Evolutionary conservation across 1,140 invertebrate genomes (phyloP).

Genomic region (Brachionus plicatilis): DNA sequence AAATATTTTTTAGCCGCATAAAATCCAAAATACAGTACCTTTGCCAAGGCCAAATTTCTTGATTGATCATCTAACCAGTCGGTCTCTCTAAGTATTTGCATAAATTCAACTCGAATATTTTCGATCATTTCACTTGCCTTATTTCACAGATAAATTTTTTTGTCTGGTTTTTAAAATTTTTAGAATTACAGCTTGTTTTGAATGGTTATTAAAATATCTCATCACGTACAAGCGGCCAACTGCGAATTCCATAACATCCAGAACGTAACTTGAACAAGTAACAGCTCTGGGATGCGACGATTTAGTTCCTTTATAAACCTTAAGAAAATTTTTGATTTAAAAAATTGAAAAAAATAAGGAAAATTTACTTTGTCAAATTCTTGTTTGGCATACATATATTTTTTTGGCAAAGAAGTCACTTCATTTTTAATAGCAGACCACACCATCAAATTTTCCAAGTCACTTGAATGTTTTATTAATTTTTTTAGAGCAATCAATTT

Average conservation of each 20-base stretch:
- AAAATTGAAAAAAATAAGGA: neutral
- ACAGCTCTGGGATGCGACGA: constrained; percentile 48
- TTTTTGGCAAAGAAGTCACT: neutral
- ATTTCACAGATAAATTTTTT: constrained; percentile 40
- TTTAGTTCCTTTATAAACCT: constrained; percentile 40
- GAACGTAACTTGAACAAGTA: constrained; percentile 71
- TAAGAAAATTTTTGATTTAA: neutral
- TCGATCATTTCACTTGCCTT: constrained; percentile 78
- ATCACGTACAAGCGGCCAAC: constrained; percentile 76
- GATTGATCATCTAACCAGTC: constrained; percentile 79
- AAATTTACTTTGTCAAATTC: constrained; percentile 35
- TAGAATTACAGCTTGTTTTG: constrained; percentile 61
- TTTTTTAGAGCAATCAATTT: neutral
- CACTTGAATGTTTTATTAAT: neutral
- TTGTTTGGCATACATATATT: neutral
- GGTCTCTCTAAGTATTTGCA: constrained; percentile 66
- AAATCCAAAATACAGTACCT: constrained; percentile 56
- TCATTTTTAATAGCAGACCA: constrained; percentile 38
- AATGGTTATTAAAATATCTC: constrained; percentile 75
- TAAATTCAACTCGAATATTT: constrained; percentile 72
- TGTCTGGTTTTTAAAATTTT: neutral
- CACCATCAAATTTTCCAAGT: constrained; percentile 35
- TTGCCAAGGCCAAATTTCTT: constrained; percentile 69
- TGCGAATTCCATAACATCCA: constrained; percentile 75
- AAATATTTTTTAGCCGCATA: neutral